Evolutionary conservation across 2,113 vertebrate genomes (phyloP), one percentile per base, ranked within the genome.

Genomic region (Lagopus muta): DNA sequence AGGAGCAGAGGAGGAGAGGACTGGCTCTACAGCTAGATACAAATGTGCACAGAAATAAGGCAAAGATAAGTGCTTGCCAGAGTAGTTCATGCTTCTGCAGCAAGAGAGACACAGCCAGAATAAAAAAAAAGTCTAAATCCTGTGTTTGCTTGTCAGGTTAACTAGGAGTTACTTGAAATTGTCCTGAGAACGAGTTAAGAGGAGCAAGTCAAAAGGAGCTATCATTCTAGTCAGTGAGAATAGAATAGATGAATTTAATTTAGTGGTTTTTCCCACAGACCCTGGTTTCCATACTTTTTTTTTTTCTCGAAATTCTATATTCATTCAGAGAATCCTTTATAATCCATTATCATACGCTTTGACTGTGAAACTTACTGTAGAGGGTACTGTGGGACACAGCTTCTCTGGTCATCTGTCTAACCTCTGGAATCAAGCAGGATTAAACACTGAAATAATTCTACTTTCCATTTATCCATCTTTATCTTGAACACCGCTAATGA

Each of bases 361-460:
- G 54, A 64, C 3, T 34, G 47, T 89, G 4, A 78, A 84, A 87
- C 3, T 40, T 74, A 77, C n/a, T 60, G 45, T 32, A 73, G 75
- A 66, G 32, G 22, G 43, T 86, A 61, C 52, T 36, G 27, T 52
- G 16, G 57, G 65, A 83, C 45, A 36, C 11, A 62, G 47, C 54
- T 95, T 90, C 48, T 70, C 58, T 86, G 57, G 90, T 60, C 34
- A 64, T 40, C 75, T 75, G 77, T 42, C 17, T 75, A 62, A 91
- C 57, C 30, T 76, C 78, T 52, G 64, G 43, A 78, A 90, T 90
- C 50, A 62, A 25, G 30, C 28, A 81, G 70, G 74, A 90, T 82
- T 89, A 90, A 75, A 42, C 22, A 70, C 38, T 40, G 55, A 93
- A 89, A 62, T 42, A 91, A 95, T 86, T 75, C 32, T 27, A 38